Evolutionary conservation across 2,113 vertebrate species (phyloP), one percentile per base, ranked within the genome.

Genomic region (Tautogolabrus adspersus): DNA sequence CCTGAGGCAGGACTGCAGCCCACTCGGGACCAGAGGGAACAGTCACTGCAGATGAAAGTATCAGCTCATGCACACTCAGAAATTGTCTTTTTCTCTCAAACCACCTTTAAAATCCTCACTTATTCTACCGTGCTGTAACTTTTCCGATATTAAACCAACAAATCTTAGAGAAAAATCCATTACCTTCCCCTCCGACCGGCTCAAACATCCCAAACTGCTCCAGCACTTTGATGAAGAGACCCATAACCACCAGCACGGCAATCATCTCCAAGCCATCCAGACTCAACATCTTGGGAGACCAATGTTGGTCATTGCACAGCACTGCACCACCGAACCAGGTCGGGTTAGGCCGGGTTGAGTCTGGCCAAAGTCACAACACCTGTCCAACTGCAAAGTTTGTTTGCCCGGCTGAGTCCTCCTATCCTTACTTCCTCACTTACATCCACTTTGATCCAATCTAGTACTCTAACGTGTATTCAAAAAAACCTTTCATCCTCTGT

Each of bases 161-260:
- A 70, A 68, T 62, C 59, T 38, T 23, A 44, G 34, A 80, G 1
- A 60, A 66, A 42, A 73, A 42, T n/a, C 6, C 13, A 38, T 93
- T 94, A 94, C 96, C 97, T 98, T 98, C 97, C 94, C 97, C 96
- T 94, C 97, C 95, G 89, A 96, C 95, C 8, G 96, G 95, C 93
- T 98, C 96, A 90, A 98, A 97, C 93, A 98, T 96, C 91, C 97
- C 97, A 95, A 98, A 98, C 92, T 98, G 96, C 94, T 98, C 97
- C 96, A 98, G 94, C 80, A 97, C 96, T 94, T 98, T 98, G 89
- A 98, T 96, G 95, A 98, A 98, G 72, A 98, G 96, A 76, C 95
- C 96, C 96, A 98, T 98, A 92, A 98, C 95, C 94, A 98, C 94
- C 92, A 98, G 92, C 82, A 98, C 96, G 12, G 96, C 97, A 92